Evolutionary conservation across 2,113 vertebrate species (phyloP), one percentile per base, ranked within the genome.

Genomic region (Cnemophilus loriae): DNA sequence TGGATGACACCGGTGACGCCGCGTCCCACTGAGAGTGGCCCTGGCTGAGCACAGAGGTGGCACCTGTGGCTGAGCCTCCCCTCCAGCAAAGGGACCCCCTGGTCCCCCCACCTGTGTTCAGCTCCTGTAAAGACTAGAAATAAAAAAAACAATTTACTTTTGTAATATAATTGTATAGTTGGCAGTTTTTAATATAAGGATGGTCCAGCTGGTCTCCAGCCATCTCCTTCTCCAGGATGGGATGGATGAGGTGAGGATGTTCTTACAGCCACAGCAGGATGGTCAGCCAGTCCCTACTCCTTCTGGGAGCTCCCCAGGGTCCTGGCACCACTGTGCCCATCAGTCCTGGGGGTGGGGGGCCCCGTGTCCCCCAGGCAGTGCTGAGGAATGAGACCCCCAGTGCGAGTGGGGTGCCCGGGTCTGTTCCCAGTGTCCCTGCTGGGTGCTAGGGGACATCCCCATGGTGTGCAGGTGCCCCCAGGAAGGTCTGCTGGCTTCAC

Each of bases 141-240:
- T 91, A 85, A 95, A 83, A 83, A 65, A 73, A 55, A 2, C 57
- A 28, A 49, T 85, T 91, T 94, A 96, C 87, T 97, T 97, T 97
- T 96, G 87, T 97, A 97, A 93, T 64, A 93, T 11, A 44, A 70
- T 18, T 19, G 60, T 65, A 1, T 57, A 27, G 76, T 30, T 37
- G 65, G 64, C 60, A 49, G 42, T 79, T 86, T 89, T 75, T 88
- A 26, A 52, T 28, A 15, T 21, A 39, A 55, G 56, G 47, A 8
- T 44, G 10, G 5, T n/a, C 67, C 23, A 42, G 60, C 59, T 13
- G 12, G n/a, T 81, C 56, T 60, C 68, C 61, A 59, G 17, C 13
- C 19, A 1, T 17, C 63, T 75, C 63, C 44, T 65, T 9, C 53
- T 80, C 53, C 0, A 0, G 33, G 22, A 17, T 37, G 35, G 41